Evolutionary conservation across 2,797 vertebrate species (phyloP), one percentile per base, ranked within the genome.

Genomic region (Parauchenoglanis punctatus): DNA sequence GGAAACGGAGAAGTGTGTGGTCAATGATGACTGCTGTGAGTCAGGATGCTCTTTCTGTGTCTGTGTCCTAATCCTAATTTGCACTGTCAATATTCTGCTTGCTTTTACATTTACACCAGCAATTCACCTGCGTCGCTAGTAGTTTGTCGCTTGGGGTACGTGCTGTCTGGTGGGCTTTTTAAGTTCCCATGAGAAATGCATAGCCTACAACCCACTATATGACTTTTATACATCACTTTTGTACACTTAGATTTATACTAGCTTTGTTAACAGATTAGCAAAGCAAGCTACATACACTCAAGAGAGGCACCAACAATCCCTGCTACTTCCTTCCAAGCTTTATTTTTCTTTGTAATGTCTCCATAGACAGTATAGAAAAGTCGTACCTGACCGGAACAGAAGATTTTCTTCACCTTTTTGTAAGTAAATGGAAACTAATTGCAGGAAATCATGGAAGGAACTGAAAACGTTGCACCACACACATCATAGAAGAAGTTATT

Each of bases 11-110:
- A 99, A 99, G 92, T 99, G 98, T 87, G 92, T 96, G 0, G 97
- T 99, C 92, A 99, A 99, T 81, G 96, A 98, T 1, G 97, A 99
- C 49, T 99, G 98, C 92, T 96, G 98, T 99, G 94, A 97, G 98
- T 97, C 49, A 49, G 1, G 46, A 15, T 25, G 13, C 12, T 28
- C 2, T 18, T 31, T 46, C 54, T 77, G 49, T 68, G n/a, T 54
- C 23, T 81, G 83, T 84, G 61, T 40, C 40, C 40, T 40, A 40
- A 40, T 40, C 40, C 40, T 25, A 63, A n/a, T 10, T 63, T 63
- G 59, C 23, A 63, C 25, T 63, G 59, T 25, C 20, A 63, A 10
- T 63, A n/a, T 28, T 65, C 10, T 65, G 61, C 61, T 28, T 65
- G 61, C 61, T 3, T 4, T 3, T 65, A 65, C 61, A n/a, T 65